Evolutionary conservation across 2,797 vertebrate species (phyloP).

Genomic region (Fistularia commersonii): DNA sequence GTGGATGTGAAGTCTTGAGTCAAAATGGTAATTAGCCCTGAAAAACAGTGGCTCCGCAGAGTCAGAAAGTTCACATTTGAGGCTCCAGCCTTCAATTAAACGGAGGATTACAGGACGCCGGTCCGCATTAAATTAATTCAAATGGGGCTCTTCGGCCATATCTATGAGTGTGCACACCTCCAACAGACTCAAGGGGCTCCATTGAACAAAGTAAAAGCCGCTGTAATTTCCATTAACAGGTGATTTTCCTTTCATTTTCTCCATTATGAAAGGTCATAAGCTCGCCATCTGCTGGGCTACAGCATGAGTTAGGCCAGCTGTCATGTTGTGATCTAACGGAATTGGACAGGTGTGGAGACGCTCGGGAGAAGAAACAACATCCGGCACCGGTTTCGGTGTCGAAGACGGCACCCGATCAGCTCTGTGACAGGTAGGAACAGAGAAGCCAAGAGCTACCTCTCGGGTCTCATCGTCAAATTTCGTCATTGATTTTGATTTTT

Average conservation of each 20-base stretch:
- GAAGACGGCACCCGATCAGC: too few relatives aligned
- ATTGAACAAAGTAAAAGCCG: constrained; percentile 26
- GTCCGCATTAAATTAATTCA: neutral
- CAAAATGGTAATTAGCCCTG: too few relatives aligned
- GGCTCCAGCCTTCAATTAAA: constrained; percentile 14
- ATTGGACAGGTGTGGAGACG: constrained; percentile 37
- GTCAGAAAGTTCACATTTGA: too few relatives aligned
- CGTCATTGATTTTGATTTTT: too few relatives aligned
- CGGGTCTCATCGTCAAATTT: too few relatives aligned
- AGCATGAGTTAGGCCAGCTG: constrained; percentile 28
- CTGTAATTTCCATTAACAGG: constrained; percentile 42
- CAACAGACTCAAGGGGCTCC: constrained; percentile 2
- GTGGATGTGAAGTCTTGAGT: too few relatives aligned
- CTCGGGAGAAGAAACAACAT: neutral
- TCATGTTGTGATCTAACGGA: constrained; percentile 27
- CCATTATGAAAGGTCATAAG: constrained; percentile 43
- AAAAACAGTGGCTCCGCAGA: too few relatives aligned
- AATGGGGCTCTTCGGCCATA: neutral
- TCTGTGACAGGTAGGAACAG: too few relatives aligned
- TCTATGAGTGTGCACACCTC: neutral
- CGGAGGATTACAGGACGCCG: neutral
- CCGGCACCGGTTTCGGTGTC: too few relatives aligned
- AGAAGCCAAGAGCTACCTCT: too few relatives aligned
- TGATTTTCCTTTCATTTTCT: constrained; percentile 43
- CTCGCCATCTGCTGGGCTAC: constrained; percentile 45